Conservation (phyloP, 1,140 invertebrate genomes). For the Trichonephila inaurata region DNA sequence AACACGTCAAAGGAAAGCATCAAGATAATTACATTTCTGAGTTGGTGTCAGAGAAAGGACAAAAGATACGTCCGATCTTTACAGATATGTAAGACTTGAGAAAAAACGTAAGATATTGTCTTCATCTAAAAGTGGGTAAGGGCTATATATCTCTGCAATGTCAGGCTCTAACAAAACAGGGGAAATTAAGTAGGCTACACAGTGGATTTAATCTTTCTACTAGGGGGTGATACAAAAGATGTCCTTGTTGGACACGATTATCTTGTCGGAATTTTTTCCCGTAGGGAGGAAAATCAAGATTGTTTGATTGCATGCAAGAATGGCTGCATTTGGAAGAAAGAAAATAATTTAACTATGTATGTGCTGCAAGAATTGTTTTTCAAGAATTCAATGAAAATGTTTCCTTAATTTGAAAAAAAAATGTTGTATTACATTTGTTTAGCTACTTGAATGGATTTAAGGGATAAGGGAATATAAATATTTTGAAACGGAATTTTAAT, state of each 20-base stretch:
- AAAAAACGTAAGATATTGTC: not conserved
- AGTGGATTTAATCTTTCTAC: not conserved
- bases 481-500: too few relatives aligned
- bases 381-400: too few relatives aligned
- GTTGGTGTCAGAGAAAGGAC: conserved; percentile 42
- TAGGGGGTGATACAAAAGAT: not conserved
- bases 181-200: conserved; percentile 11
- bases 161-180: conserved; percentile 32
- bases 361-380: too few relatives aligned
- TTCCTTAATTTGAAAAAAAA: too few relatives aligned
- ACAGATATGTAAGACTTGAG: conserved; percentile 35
- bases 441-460: too few relatives aligned
- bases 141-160: conserved; percentile 19
- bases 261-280: not conserved
- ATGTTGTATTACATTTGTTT: too few relatives aligned
- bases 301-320: not conserved
- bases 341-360: too few relatives aligned
- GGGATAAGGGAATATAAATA: too few relatives aligned
- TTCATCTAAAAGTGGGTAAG: not conserved
- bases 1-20: conserved; percentile 35
- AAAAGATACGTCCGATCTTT: conserved; percentile 35
- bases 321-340: too few relatives aligned
- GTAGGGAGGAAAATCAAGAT: not conserved
- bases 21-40: conserved; percentile 55
- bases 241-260: conserved; percentile 8